These are phyloP conservation scores for Radopholus similis DNA, from an alignment of 1,140 invertebrate species.

Conservation along the genomic window DNA sequence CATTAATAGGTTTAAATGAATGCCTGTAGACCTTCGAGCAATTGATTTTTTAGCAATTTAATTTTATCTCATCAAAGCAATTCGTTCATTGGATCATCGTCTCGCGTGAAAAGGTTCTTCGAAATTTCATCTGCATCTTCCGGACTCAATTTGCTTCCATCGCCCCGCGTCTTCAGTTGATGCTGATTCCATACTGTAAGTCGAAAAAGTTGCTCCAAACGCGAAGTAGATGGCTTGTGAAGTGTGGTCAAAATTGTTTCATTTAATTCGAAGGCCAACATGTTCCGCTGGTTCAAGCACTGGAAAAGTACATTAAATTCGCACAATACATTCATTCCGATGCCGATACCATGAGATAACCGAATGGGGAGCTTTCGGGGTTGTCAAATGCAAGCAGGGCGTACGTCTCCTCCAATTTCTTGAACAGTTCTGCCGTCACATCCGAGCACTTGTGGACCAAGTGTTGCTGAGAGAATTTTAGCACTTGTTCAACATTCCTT, in stretches of 20 bases:
- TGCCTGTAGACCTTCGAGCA: background rate
- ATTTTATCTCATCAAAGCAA: conserved; percentile 17
- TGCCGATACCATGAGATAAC: conserved; percentile 74
- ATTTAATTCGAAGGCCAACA: conserved; percentile 37
- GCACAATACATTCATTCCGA: conserved; percentile 59
- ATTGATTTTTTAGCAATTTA: background rate
- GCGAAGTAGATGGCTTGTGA: conserved; percentile 26
- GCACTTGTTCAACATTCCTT: conserved; percentile 41
- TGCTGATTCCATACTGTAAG: conserved; percentile 45
- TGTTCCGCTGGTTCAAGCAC: conserved; percentile 73
- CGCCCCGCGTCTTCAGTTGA: conserved; percentile 23
- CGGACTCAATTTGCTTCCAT: conserved; percentile 3
- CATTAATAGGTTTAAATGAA: background rate
- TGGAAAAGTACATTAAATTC: background rate
- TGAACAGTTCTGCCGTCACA: conserved; percentile 39
- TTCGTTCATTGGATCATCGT: conserved; percentile 8
- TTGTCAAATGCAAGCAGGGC: conserved; percentile 93
- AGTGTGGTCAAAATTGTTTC: conserved; percentile 21
- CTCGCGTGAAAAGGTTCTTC: background rate
- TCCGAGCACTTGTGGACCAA: conserved; percentile 38
- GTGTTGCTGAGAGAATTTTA: conserved; percentile 37
- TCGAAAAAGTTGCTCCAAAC: conserved; percentile 30
- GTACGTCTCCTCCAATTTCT: conserved; percentile 72
- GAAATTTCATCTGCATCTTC: conserved; percentile 11
- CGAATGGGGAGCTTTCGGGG: conserved; percentile 86